A percentile compares a stretch with the other conserved stretches of the same genome.
These are phyloP conservation scores for Cartodere bifasciata DNA, from an alignment of 2,888 invertebrate genomes.

Conservation along the genomic window DNA sequence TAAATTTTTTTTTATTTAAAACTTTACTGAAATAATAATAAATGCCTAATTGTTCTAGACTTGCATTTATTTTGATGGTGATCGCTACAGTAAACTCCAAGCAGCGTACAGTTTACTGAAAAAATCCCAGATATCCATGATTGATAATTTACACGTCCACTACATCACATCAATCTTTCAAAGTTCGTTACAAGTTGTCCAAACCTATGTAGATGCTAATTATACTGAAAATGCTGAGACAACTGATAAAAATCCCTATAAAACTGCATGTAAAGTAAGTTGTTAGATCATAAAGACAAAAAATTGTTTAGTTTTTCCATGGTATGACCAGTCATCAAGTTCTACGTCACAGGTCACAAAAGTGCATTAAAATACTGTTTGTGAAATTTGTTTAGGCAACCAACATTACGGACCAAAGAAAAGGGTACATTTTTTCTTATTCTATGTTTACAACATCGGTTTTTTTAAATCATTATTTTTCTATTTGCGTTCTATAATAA, in stretches of 20 bases:
- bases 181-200: constrained; percentile 49
- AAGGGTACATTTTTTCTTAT: no score
- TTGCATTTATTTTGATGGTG: constrained; percentile 61
- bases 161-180: constrained; percentile 84
- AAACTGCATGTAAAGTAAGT: constrained; percentile 60
- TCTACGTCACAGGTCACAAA: no score
- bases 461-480: no score
- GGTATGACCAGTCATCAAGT: no score
- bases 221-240: constrained; percentile 32
- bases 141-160: constrained; percentile 87
- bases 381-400: no score
- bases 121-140: constrained; percentile 81
- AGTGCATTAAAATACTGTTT: no score
- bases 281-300: no score
- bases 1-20: constrained; percentile 3
- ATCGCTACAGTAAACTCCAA: constrained; percentile 70
- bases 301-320: no score
- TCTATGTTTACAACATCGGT: no score
- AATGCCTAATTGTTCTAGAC: constrained; percentile 35
- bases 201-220: constrained; percentile 39
- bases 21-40: no score
- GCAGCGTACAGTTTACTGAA: constrained; percentile 80
- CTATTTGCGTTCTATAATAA: no score
- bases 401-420: no score
- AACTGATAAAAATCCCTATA: constrained; percentile 59